phyloP scores from a whole-genome alignment of 1,140 invertebrate species.

The Octopus bimaculoides region DNA sequence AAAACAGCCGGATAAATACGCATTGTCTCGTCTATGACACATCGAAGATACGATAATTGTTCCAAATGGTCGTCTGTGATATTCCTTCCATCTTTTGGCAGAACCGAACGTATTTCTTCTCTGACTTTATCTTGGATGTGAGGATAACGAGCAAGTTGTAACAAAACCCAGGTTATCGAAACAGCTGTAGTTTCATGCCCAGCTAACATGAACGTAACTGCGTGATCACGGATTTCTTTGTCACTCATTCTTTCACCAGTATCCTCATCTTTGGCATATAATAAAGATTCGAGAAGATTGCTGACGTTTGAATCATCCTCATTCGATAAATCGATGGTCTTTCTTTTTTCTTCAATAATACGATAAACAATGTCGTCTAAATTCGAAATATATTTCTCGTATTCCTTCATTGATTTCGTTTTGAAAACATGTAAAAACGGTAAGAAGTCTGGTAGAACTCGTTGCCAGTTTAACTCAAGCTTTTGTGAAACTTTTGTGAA shows the following conservation, averaged over 20 bases:
- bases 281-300: constrained; percentile 27
- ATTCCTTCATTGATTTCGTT: neutral
- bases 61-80: constrained; percentile 28
- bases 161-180: constrained; percentile 35
- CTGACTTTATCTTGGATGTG: constrained; percentile 37
- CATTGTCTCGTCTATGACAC: constrained; percentile 43
- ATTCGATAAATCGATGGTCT: neutral
- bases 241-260: constrained; percentile 24
- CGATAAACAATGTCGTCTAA: neutral
- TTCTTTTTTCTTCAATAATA: neutral
- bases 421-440: neutral
- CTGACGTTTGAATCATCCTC: constrained; percentile 1
- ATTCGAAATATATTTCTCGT: neutral
- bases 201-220: constrained; percentile 34
- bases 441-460: neutral
- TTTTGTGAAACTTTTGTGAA: neutral
- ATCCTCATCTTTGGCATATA: constrained; percentile 26
- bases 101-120: constrained; percentile 27
- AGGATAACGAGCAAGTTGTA: constrained; percentile 32
- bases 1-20: constrained; percentile 6
- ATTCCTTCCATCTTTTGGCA: constrained; percentile 12
- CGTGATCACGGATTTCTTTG: constrained; percentile 28
- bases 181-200: constrained; percentile 41
- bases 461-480: neutral
- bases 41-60: constrained; percentile 32